Evolutionary conservation across 2,888 invertebrate species (phyloP).

Genomic region (Coecobrya sp.): DNA sequence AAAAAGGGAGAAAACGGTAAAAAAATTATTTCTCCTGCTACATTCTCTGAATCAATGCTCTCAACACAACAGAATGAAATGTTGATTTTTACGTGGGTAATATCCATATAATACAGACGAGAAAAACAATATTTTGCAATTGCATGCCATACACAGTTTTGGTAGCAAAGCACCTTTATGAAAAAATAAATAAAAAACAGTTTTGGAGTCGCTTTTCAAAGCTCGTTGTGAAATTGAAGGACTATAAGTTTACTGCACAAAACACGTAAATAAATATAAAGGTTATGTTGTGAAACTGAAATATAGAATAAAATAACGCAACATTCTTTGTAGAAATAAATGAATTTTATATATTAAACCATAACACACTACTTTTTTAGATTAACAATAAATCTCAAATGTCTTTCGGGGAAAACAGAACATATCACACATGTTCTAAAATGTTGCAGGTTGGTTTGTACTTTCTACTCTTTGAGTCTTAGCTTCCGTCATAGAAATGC

Average conservation of each 20-base stretch:
- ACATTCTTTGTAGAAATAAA: background rate
- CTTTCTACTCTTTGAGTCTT: background rate
- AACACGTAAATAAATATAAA: background rate
- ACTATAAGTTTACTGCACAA: background rate
- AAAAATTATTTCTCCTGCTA: conserved; percentile 14
- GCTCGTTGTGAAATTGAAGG: background rate
- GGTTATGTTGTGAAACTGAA: background rate
- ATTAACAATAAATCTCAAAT: conserved; percentile 46
- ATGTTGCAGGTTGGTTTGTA: too few species aligned
- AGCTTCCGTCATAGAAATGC: background rate
- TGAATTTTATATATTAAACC: background rate
- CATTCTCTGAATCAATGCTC: conserved; percentile 1
- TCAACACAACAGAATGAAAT: conserved; percentile 48
- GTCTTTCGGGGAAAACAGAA: conserved; percentile 13
- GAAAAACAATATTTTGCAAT: conserved; percentile 61
- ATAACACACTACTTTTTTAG: background rate
- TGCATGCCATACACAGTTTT: background rate
- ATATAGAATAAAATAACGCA: background rate
- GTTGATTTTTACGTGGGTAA: conserved; percentile 53
- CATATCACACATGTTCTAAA: too few species aligned
- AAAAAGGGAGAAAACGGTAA: conserved; percentile 31
- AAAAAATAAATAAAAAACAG: background rate
- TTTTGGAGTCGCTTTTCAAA: too few species aligned
- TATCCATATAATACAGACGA: conserved; percentile 61
- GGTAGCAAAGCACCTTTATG: background rate